Percentiles rank a stretch among this genome's conserved stretches.
These are phyloP conservation scores for Kryptolebias marmoratus DNA, from an alignment of 2,113 vertebrate genomes.

Conservation along the genomic window DNA sequence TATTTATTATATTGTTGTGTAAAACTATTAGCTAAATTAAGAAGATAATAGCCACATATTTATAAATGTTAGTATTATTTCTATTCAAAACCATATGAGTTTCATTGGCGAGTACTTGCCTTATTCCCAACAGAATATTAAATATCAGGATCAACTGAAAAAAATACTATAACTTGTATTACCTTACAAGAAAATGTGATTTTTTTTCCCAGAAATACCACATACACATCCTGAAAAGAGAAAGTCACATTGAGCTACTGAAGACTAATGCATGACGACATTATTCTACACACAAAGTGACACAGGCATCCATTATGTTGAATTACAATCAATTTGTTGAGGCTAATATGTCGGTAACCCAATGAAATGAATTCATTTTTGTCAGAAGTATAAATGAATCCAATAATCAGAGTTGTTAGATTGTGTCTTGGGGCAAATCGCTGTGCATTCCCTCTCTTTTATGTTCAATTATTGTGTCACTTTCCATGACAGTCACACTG, in stretches of 20 bases:
- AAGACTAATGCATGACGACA: slow-evolving; percentile 13
- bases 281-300: slow-evolving; percentile 14
- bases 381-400: slow-evolving; percentile 53
- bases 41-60: too few species aligned
- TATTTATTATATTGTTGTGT: not conserved
- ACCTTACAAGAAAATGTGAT: not conserved
- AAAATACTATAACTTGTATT: not conserved
- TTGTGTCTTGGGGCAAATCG: slow-evolving; percentile 44
- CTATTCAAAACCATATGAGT: not conserved
- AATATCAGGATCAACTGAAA: not conserved
- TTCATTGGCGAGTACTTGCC: not conserved
- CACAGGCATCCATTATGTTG: slow-evolving; percentile 35
- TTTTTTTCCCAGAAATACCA: not conserved
- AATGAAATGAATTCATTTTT: slow-evolving; percentile 37
- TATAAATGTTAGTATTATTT: too few species aligned
- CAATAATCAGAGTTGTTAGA: slow-evolving; percentile 46
- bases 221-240: not conserved
- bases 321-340: slow-evolving; percentile 55
- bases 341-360: slow-evolving; percentile 44
- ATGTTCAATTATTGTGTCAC: slow-evolving; percentile 52
- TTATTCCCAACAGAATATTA: not conserved
- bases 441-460: slow-evolving; percentile 34
- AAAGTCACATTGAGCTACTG: not conserved
- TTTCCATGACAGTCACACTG: slow-evolving; percentile 43
- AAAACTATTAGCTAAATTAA: too few species aligned